Percentiles rank a stretch among this genome's conserved stretches.
These are phyloP conservation scores for Nemurella pictetii DNA, from an alignment of 2,888 invertebrate genomes.

Conservation along the genomic window DNA sequence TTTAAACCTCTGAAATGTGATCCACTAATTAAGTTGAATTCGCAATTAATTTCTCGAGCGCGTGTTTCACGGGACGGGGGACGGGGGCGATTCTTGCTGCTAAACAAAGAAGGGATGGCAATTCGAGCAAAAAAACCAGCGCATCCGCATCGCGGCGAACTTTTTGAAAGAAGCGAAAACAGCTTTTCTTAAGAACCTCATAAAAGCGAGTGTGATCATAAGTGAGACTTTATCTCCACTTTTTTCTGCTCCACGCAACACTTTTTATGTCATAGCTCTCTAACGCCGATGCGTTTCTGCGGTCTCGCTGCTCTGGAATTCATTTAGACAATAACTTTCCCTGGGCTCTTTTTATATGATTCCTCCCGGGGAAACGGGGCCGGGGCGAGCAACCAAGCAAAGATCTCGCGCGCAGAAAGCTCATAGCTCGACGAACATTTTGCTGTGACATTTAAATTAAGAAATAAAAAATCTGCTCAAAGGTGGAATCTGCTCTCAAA, in stretches of 20 bases:
- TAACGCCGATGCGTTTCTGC: not conserved
- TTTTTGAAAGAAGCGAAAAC: too few species aligned
- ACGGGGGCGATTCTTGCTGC: too few species aligned
- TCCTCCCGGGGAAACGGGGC: not conserved
- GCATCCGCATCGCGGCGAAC: not conserved
- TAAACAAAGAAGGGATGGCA: not conserved
- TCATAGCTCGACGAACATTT: not conserved
- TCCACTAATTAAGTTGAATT: not conserved
- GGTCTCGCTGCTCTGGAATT: not conserved
- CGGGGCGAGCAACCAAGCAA: not conserved
- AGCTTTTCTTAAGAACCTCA: not conserved
- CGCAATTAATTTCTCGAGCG: not conserved
- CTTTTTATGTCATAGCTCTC: not conserved
- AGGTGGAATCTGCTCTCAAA: not conserved
- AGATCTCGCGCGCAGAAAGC: not conserved
- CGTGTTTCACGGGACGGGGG: too few species aligned
- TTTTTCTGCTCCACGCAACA: not conserved
- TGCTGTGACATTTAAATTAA: too few species aligned
- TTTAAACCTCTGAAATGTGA: not conserved
- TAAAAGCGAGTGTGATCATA: constrained; percentile 1
- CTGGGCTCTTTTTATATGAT: not conserved
- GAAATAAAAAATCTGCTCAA: not conserved
- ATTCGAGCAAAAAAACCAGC: not conserved
- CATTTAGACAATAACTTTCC: not conserved
- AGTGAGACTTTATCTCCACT: not conserved